Conservation (phyloP, 2,113 vertebrate genomes). For the Herpetotheres cachinnans region DNA sequence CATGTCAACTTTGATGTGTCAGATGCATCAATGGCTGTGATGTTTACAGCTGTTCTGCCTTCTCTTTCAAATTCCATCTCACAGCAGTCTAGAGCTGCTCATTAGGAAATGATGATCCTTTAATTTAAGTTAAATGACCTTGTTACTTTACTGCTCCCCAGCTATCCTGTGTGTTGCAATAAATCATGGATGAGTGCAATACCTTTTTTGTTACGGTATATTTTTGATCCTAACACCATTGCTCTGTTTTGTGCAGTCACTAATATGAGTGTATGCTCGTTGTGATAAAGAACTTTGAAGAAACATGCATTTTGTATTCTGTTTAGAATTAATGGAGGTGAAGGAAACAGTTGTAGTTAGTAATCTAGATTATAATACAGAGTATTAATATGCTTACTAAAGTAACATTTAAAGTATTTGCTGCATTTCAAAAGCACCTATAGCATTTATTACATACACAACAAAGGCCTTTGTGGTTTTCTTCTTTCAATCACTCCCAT, state of each 20-base stretch:
- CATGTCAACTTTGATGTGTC: slow-evolving; percentile 60
- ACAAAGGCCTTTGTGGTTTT: not conserved
- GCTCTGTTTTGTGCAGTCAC: not conserved
- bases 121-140: slow-evolving; percentile 54
- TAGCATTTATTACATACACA: not conserved
- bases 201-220: rapidly evolving
- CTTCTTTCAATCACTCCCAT: not conserved
- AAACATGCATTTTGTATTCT: not conserved
- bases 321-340: not conserved
- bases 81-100: slow-evolving; percentile 28
- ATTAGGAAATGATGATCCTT: slow-evolving; percentile 4
- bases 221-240: not conserved
- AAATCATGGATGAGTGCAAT: not conserved
- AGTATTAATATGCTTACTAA: not conserved
- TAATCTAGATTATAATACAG: not conserved
- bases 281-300: not conserved
- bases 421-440: not conserved
- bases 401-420: not conserved
- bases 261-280: not conserved
- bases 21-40: slow-evolving; percentile 33
- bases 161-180: not conserved
- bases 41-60: slow-evolving; percentile 72
- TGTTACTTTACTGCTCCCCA: not conserved
- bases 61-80: slow-evolving; percentile 45
- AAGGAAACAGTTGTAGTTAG: not conserved